Base-by-base conservation (phyloP, 2,888 invertebrate species). In the Chymomyza amoena region DNA sequence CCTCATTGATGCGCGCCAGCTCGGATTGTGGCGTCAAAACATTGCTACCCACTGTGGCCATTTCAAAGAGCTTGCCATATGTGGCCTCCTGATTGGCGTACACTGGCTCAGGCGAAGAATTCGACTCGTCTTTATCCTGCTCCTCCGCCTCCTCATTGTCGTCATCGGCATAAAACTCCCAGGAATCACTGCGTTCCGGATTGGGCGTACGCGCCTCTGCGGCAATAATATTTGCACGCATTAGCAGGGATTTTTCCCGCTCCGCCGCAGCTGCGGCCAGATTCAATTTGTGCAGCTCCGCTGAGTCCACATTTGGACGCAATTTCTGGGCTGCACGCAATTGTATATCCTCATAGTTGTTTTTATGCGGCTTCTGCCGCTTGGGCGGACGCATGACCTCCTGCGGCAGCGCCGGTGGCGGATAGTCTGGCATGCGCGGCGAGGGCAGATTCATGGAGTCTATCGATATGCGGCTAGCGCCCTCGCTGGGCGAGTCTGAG, bases 21-120 rank as follows among this genome's bases (percentile, higher is more conserved):
- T 86, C 81, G 64, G 75, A 72, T 66, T 87, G 83, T 9, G 90
- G 90, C 4, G 87, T 83, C 36, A 91, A 70, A 6, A 90, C 67
- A 50, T 89, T 90, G 61, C 77, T 80, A 20, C 73, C 83, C 54
- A 88, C 86, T 6, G 90, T 89, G 36, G 88, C 90, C 88, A 90
- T 90, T 77, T 91, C 91, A 28, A 88, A 91, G 0, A 92, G 80
- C 61, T 90, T 89, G 39, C 91, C 91, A 70, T 92, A 92, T 18
- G 91, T 90, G 2, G 90, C 88, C 62, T 92, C 92, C 66, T 90
- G 89, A 72, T 92, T 92, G 6, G 87, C 90, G 70, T 92, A 92
- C 10, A 92, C 61, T 1, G 92, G 91, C 57, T 92, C 92, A 0
- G 89, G 89, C 4, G 91, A 91, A 6, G 91, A 70, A 59, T 64